Base-by-base conservation (phyloP, 1,140 invertebrate genomes). In the Habropoda laboriosa region DNA sequence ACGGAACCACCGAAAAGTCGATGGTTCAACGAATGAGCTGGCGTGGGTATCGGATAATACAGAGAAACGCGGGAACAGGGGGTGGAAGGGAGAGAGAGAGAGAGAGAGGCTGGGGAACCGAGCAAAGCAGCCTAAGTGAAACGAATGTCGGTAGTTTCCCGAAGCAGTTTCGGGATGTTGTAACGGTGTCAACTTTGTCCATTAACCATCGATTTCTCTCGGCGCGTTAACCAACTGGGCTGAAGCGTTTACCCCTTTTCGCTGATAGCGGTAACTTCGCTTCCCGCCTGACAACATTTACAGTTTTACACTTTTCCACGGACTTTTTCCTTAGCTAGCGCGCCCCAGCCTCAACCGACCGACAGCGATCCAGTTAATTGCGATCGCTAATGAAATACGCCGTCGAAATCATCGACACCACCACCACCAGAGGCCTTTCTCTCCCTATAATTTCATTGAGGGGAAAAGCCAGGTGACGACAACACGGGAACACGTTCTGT, bases 131-230 rank as follows among this genome's bases (percentile, higher is more conserved):
- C 68, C 81, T 85, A 83, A 86, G 68, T 81, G 76, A 83, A 86
- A 86, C 84, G 68, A 86, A 86, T 81, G 84, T 68, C 32, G 75
- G 79, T 83, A 86, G 84, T 83, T 86, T 63, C 79, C 51, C n/a
- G 72, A 58, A 79, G 68, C 82, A 83, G 79, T 86, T 86, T 74
- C 79, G 63, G 81, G 63, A 81, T 68, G 58, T 78, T 81, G 74
- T 83, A 74, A 86, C 73, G 70, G 64, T 86, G 84, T 83, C 84
- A 83, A 86, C 81, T 83, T 86, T 81, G 79, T 86, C 81, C 81
- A 83, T 86, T 86, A 86, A 86, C 81, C 66, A 86, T 86, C 81
- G 81, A 86, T 86, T 86, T 86, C 71, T 81, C 74, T 67, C 78
- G 64, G 67, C 63, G 70, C 63, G 76, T 80, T 85, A 66, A 74